Base-by-base conservation (phyloP, 2,888 invertebrate genomes). In the Trissonchulus latispiculum region DNA sequence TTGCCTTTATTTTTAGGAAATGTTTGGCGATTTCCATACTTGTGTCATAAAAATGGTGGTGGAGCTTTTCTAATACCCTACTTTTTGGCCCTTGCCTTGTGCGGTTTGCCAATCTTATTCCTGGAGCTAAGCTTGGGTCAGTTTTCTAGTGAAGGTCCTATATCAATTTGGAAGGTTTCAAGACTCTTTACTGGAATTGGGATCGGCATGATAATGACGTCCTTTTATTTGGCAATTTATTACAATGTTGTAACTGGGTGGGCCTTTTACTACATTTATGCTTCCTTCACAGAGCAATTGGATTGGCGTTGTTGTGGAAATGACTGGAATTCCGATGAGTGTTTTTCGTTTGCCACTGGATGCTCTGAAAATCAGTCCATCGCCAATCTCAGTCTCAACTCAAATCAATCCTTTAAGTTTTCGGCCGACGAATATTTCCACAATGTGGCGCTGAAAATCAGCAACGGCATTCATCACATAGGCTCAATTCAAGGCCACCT, bases 1-100 rank as follows among this genome's bases (percentile, higher is more conserved):
- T n/a, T n/a, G n/a, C n/a, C n/a, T n/a, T n/a, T n/a, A n/a, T n/a
- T n/a, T n/a, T n/a, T n/a, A n/a, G n/a, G n/a, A n/a, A 64, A 64
- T 33, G 84, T 88, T 3, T 88, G 88, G 88, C 81, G 88, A 75
- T 88, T 88, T 81, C 88, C 88, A 1, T 88, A 88, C 76, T 77
- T 83, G 15, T 82, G 81, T 74, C 83, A 82, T 77, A 80, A 78
- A 67, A 83, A 83, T 77, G 83, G 83, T 28, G 76, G 76, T 18
- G 84, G 84, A 36, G 83, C 84, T 1, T 84, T 84, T 75, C 77
- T 84, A 8, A 80, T 84, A 28, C 84, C 84, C 0, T 84, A 83
- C 74, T 76, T 79, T 8, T 75, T 84, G 29, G 83, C 83, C 83
- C 79, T 83, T 79, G 72, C 79, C 2, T 78, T 83, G 29, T 80